Conservation (phyloP, 2,888 invertebrate species). For the Noctua fimbriata region DNA sequence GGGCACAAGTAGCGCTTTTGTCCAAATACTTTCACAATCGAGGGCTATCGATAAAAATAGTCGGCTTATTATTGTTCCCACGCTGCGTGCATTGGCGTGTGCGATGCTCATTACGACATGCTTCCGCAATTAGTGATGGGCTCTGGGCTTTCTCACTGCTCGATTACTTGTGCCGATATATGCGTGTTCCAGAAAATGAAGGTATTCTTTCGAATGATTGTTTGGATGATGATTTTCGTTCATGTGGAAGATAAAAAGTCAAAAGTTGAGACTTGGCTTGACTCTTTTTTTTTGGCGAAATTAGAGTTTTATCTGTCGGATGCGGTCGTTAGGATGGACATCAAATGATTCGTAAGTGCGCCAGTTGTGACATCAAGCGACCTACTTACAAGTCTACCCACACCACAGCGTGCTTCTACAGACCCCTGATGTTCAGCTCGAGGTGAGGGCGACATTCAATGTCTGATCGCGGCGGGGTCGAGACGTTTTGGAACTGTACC, state of each 20-base stretch:
- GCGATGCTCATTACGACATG: conserved; percentile 83
- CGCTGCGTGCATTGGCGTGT: conserved; percentile 81
- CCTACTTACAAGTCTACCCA: too few species aligned
- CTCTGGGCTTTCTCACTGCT: conserved; percentile 79
- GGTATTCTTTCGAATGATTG: background rate
- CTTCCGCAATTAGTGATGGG: conserved; percentile 86
- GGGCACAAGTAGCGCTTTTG: conserved; percentile 64
- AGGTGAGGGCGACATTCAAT: too few species aligned
- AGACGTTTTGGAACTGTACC: too few species aligned
- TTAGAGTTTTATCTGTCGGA: too few species aligned
- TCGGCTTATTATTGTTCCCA: conserved; percentile 72
- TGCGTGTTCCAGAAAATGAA: conserved; percentile 33
- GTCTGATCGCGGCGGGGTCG: too few species aligned
- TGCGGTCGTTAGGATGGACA: too few species aligned
- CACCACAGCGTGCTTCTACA: too few species aligned
- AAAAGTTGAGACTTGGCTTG: background rate
- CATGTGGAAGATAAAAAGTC: background rate
- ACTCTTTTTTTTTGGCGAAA: too few species aligned
- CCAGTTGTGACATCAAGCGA: too few species aligned
- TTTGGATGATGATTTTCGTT: conserved; percentile 6
- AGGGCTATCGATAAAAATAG: conserved; percentile 67
- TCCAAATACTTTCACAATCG: conserved; percentile 67
- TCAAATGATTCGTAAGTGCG: too few species aligned
- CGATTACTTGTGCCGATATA: conserved; percentile 60
- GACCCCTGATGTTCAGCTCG: too few species aligned